Base-by-base conservation (phyloP, 1,140 invertebrate species). In the Telenomus remus region DNA sequence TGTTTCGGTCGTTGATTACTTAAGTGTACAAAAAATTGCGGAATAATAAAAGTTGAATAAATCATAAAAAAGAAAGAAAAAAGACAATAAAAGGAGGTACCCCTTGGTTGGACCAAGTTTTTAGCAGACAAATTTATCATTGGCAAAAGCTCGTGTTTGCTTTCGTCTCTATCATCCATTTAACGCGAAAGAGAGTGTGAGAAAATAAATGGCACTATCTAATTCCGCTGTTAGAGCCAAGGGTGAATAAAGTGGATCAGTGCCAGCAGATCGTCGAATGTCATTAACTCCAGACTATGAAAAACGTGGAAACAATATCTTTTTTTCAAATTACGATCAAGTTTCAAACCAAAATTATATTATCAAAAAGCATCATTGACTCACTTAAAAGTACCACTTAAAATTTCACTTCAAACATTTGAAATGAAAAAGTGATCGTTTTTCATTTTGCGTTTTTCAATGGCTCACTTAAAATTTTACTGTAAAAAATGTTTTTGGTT, bases 191-290 rank as follows among this genome's bases (percentile, higher is more conserved):
- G 56, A 34, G 46, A 65, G 60, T 66, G 66, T 76, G 66, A 63
- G 74, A 66, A 66, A 71, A 71, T 76, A 55, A 71, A 76, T 71
- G 63, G 37, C 43, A 46, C 65, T 35, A 57, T 19, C 74, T 76
- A 76, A 76, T 76, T 76, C 61, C 49, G 61, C 74, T 66, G 71
- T 76, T 76, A 76, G 50, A 76, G 66, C 74, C 74, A 76, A 76
- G 74, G 66, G 63, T 76, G 66, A 76, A 76, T 71, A 66, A 76
- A 76, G 61, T 66, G 74, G 66, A 76, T 64, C 66, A 57, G 61
- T 71, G 74, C 66, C 66, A 76, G 71, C 54, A 43, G 50, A 66
- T 61, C 50, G 61, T 69, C 15, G 65, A 69, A 53, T 76, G 64
- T 75, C 64, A 69, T 69, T 73, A 65, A 65, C 61, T 73, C 19